Conservation (phyloP, 2,113 vertebrate genomes). For the Tychaedon coryphoeus region DNA sequence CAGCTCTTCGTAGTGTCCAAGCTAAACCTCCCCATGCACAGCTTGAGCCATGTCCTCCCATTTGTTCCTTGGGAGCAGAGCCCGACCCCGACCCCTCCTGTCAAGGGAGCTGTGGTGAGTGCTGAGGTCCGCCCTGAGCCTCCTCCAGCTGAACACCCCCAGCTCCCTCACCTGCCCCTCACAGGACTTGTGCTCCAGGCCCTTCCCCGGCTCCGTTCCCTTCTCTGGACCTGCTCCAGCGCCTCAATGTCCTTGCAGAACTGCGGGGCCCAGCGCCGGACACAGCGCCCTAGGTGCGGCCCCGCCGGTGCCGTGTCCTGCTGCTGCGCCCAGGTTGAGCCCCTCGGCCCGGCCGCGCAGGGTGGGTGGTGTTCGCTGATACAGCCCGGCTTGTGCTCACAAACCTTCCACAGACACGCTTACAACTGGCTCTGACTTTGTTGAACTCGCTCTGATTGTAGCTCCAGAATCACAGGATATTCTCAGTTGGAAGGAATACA, state of each 20-base stretch:
- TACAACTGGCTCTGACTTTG: accelerated
- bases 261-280: background rate
- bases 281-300: background rate
- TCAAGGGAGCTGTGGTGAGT: background rate
- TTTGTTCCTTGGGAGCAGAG: background rate
- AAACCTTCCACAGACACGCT: accelerated
- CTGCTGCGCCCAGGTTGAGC: background rate
- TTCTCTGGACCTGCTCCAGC: background rate
- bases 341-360: background rate
- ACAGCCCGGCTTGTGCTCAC: background rate
- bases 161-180: background rate
- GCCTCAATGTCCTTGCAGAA: accelerated
- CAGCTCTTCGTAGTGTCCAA: background rate
- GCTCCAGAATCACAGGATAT: background rate
- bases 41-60: background rate
- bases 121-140: background rate
- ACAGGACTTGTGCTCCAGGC: background rate
- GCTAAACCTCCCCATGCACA: background rate
- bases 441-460: accelerated
- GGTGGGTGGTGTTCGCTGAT: accelerated
- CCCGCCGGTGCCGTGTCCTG: background rate
- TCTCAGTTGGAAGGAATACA: background rate
- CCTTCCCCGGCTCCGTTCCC: background rate
- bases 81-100: background rate
- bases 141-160: background rate